Evolutionary conservation across 2,113 vertebrate genomes (phyloP).

Genomic region (Podarcis raffonei): DNA sequence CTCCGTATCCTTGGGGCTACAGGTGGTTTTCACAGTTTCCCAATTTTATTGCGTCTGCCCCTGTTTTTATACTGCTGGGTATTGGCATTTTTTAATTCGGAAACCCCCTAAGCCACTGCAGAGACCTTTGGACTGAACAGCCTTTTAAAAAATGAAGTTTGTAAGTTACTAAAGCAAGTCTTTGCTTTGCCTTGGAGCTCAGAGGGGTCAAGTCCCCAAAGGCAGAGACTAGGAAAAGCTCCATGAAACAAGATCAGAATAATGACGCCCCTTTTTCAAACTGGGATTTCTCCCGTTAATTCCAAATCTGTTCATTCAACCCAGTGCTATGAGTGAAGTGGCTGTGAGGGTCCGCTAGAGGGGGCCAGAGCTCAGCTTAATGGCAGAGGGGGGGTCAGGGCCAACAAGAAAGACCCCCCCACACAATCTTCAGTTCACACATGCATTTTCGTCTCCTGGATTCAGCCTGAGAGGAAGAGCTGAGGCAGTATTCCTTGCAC

Average conservation of each 20-base stretch:
- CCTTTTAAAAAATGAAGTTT: not conserved
- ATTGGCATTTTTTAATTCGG: not conserved
- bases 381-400: too few species aligned
- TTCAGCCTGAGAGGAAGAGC: not conserved
- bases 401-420: not conserved
- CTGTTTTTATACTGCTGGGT: not conserved
- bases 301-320: not conserved
- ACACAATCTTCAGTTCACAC: not conserved
- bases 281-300: too few species aligned
- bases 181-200: not conserved
- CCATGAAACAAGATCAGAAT: not conserved
- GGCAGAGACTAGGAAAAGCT: not conserved
- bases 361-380: not conserved
- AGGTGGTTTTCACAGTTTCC: not conserved
- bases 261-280: not conserved
- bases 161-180: not conserved
- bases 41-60: not conserved
- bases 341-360: not conserved
- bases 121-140: not conserved
- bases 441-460: not conserved
- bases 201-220: not conserved
- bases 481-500: not conserved
- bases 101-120: not conserved
- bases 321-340: not conserved
- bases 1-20: too few species aligned